phyloP scores from a whole-genome alignment of 2,888 invertebrate genomes.

The Autographa pulchrina region DNA sequence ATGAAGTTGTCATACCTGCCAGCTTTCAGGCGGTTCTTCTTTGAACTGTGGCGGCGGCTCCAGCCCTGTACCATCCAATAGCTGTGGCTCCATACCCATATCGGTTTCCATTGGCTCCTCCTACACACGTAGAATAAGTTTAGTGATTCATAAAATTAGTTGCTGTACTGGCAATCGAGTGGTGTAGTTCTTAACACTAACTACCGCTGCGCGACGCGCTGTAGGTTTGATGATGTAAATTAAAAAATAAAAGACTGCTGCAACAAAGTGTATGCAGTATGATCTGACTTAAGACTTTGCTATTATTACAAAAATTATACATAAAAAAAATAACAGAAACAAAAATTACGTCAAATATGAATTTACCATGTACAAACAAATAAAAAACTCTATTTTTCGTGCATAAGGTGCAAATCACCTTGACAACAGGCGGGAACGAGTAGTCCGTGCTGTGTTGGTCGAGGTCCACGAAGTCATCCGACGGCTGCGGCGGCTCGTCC shows the following conservation, averaged over 20 bases:
- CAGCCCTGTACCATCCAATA: conserved; percentile 66
- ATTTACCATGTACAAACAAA: no score
- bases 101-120: conserved; percentile 85
- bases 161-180: no score
- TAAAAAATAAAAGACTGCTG: no score
- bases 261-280: no score
- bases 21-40: conserved; percentile 85
- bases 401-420: conserved; percentile 66
- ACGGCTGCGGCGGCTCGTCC: conserved; percentile 76
- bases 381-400: not conserved
- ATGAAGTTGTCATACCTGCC: conserved; percentile 77
- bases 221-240: no score
- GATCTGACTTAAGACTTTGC: no score
- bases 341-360: no score
- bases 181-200: no score
- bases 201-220: no score
- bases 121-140: conserved; percentile 55
- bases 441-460: conserved; percentile 76
- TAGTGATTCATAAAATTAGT: no score
- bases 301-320: no score
- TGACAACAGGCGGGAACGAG: conserved; percentile 79
- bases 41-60: conserved; percentile 82
- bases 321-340: no score
- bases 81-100: conserved; percentile 75
- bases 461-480: conserved; percentile 81